Conservation (phyloP, 2,797 vertebrate species). For the Linurgus olivaceus region DNA sequence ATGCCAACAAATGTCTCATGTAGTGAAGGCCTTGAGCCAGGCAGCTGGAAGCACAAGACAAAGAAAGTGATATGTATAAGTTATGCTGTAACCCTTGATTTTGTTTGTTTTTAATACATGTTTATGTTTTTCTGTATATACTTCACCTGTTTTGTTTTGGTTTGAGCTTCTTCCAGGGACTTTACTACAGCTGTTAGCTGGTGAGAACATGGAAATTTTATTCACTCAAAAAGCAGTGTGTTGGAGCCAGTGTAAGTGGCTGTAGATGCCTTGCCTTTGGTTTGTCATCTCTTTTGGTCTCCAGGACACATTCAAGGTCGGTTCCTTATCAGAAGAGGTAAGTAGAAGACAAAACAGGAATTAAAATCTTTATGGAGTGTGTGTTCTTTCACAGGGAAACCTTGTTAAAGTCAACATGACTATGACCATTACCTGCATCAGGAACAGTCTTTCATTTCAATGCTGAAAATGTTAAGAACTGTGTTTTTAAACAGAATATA, state of each 20-base stretch:
- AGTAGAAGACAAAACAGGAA: not conserved
- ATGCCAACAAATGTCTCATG: not conserved
- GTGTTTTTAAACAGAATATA: not conserved
- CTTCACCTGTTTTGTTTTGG: not conserved
- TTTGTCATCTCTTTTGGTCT: not conserved
- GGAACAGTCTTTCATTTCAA: not conserved
- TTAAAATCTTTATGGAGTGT: not conserved
- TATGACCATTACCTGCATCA: not conserved
- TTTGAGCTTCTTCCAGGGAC: not conserved
- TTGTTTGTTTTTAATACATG: not conserved
- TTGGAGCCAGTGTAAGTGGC: not conserved
- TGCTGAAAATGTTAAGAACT: slow-evolving; percentile 9
- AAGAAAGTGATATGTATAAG: not conserved
- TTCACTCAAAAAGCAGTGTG: not conserved
- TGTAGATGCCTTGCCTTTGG: not conserved
- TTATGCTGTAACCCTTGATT: not conserved
- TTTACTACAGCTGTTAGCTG: not conserved
- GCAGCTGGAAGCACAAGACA: not conserved
- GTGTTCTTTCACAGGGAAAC: not conserved
- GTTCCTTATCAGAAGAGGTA: not conserved
- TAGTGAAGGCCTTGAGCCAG: not conserved
- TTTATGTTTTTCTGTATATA: not conserved
- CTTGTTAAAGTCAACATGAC: not conserved
- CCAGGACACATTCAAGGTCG: not conserved
- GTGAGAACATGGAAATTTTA: not conserved